Conservation (phyloP, 2,888 invertebrate species). For the Xiphydria camelus region DNA sequence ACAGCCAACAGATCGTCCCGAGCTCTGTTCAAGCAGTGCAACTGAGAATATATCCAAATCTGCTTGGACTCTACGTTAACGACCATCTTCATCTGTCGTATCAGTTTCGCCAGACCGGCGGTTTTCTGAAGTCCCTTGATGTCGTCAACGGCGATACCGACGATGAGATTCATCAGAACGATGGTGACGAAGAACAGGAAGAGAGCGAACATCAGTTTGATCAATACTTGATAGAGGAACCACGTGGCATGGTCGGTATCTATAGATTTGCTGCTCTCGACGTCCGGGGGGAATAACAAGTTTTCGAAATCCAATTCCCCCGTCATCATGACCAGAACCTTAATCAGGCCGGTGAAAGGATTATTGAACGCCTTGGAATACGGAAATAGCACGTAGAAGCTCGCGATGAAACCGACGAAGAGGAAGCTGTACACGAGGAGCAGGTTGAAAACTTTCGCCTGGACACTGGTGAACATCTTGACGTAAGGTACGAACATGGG, state of each 20-base stretch:
- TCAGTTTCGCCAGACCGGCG: slow-evolving; percentile 80
- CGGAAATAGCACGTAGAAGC: slow-evolving; percentile 86
- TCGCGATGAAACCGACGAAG: slow-evolving; percentile 82
- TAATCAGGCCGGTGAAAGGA: slow-evolving; percentile 82
- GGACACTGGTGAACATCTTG: slow-evolving; percentile 87
- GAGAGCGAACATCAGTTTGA: slow-evolving; percentile 79
- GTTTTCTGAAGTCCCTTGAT: slow-evolving; percentile 85
- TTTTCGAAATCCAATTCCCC: slow-evolving; percentile 81
- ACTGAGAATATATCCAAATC: slow-evolving; percentile 78
- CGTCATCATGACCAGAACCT: slow-evolving; percentile 87
- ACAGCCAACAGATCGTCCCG: slow-evolving; percentile 81
- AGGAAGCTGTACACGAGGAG: slow-evolving; percentile 84
- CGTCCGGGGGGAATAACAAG: slow-evolving; percentile 64
- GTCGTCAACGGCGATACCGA: slow-evolving; percentile 86
- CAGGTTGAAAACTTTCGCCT: slow-evolving; percentile 85
- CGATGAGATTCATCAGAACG: slow-evolving; percentile 81
- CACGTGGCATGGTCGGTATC: slow-evolving; percentile 43
- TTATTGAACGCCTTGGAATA: slow-evolving; percentile 80
- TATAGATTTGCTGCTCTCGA: slow-evolving; percentile 68
- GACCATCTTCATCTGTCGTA: slow-evolving; percentile 83
- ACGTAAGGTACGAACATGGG: slow-evolving; percentile 89
- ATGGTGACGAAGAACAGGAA: slow-evolving; percentile 84
- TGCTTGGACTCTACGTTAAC: slow-evolving; percentile 82
- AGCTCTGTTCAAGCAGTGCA: slow-evolving; percentile 74
- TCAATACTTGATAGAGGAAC: slow-evolving; percentile 76